Evolutionary conservation across 2,888 invertebrate genomes (phyloP), one percentile per base, ranked within the genome.

Genomic region (Pheosia gnoma): DNA sequence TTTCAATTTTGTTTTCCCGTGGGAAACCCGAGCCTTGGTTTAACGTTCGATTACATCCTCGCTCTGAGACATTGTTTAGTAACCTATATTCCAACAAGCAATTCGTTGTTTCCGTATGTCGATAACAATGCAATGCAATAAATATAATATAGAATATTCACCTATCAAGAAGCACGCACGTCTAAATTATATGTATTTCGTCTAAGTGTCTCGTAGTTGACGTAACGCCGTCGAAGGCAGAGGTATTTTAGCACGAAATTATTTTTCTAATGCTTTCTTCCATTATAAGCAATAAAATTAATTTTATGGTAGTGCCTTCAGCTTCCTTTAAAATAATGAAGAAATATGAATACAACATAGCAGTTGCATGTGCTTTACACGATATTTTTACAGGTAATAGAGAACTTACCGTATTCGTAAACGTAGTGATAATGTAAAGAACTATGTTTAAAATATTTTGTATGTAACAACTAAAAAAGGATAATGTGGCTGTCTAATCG

Each of bases 271-370:
- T 77, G 90, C 91, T 91, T 88, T 84, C 88, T 91, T 90, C 90
- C 89, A 89, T 79, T 82, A 67, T 77, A 87, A 91, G 90, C 90
- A 91, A 92, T 91, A 90, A 89, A 77, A 77, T 90, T 90, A 78
- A 81, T 90, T 93, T 91, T 82, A 89, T 85, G 82, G 93, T 93
- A 93, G 93, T 93, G 93, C 93, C 93, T 93, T 93, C 89, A 89
- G 93, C 93, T 92, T 93, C 82, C 85, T 87, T 86, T 84, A 86
- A 84, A 76, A 81, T 83, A 82, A 84, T 84, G 73, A 83, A 83
- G 86, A 86, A 83, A 82, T 80, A 76, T 73, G 78, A 72, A 84
- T 85, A 88, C 87, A 86, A 82, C 87, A 85, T 83, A 84, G 86
- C 89, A 86, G 86, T 85, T 84, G 89, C 91, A 83, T 89, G 88